Conservation (phyloP, 2,113 vertebrate genomes). For the Motacilla tschutschensis region DNA sequence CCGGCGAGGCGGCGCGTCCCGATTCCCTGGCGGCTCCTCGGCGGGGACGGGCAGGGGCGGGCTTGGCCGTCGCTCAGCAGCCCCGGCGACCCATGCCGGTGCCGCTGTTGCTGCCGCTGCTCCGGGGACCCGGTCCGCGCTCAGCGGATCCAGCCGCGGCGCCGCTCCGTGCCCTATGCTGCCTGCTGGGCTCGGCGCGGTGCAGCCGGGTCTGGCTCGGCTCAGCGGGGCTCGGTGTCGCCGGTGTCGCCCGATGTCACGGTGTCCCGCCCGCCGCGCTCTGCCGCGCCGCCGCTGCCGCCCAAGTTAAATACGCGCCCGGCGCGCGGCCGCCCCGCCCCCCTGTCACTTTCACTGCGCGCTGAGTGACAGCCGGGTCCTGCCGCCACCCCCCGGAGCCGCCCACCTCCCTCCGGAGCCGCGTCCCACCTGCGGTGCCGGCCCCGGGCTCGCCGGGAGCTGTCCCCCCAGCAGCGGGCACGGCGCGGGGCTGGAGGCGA, state of each 20-base stretch:
- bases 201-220: not conserved
- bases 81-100: not conserved
- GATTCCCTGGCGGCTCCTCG: not conserved
- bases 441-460: not conserved
- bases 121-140: not conserved
- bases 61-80: not conserved
- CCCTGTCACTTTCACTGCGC: conserved; percentile 77
- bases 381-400: not conserved
- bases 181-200: not conserved
- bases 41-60: not conserved
- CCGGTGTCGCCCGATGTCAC: not conserved
- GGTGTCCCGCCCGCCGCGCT: not conserved
- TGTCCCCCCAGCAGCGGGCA: fast-evolving
- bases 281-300: conserved; percentile 73
- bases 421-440: not conserved
- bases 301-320: conserved; percentile 88
- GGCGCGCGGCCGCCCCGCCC: conserved; percentile 79
- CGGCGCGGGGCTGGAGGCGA: fast-evolving
- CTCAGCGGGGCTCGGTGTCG: not conserved
- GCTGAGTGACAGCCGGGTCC: conserved; percentile 79
- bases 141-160: not conserved
- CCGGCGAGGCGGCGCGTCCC: not conserved
- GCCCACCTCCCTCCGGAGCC: not conserved
- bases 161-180: not conserved
- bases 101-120: not conserved